Evolutionary conservation across 1,140 invertebrate species (phyloP), one percentile per base, ranked within the genome.

Genomic region (Laupala kohalensis): DNA sequence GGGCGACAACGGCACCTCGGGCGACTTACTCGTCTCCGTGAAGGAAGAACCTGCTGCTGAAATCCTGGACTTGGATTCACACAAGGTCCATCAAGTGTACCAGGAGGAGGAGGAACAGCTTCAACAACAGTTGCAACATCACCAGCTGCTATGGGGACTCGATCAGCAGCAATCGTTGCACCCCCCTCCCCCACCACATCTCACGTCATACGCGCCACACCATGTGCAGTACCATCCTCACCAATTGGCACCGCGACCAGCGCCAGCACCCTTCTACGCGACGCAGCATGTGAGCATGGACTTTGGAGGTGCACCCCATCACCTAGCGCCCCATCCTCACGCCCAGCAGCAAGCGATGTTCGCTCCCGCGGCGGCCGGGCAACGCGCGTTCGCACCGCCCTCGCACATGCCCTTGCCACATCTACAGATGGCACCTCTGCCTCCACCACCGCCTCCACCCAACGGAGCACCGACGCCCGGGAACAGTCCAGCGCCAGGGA

Each of bases 11-110:
- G 64, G 64, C 64, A 26, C 6, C 25, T 27, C 5, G 62, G 27
- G 13, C 24, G 25, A 12, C 62, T 2, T 68, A n/a, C 25, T 29
- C 19, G 71, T 79, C 0, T 86, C 88, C 74, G 79, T 76, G 4
- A 82, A 81, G 65, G 78, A 88, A 73, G 88, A 87, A 74, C 85
- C 86, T 26, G 85, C 88, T 19, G 87, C 90, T 3, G 92, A 94
- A 76, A 91, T 95, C 72, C 82, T 95, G 37, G 93, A 95, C 79
- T 81, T 95, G 69, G 93, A 95, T 78, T 94, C 92, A 0, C 92
- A 94, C 76, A 94, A 94, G 80, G 92, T 95, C 68, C 87, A 90
- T 4, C 87, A 90, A 3, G 84, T 87, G 69, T 87, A 87, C 77
- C 84, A 84, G 72, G 78, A 84, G 71, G 81, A 81, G 72, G 78